Conservation (phyloP, 2,797 vertebrate species). For the Crenichthys baileyi region DNA sequence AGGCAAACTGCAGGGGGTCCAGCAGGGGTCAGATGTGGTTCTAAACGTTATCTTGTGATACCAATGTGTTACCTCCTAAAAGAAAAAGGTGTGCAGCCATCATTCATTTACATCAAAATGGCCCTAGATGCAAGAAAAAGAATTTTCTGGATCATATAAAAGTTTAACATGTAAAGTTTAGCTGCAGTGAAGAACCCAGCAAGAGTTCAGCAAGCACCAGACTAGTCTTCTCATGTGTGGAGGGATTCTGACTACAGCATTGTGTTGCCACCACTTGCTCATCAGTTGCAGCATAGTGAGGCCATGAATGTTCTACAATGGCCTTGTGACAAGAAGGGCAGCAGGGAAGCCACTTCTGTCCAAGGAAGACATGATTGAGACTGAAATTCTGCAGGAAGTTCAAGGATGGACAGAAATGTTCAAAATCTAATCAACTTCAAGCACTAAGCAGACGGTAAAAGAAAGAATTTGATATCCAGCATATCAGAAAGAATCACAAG, state of each 20-base stretch:
- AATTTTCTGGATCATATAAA: background rate
- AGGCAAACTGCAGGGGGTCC: no score
- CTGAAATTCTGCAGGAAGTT: background rate
- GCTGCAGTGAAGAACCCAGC: background rate
- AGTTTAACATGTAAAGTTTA: background rate
- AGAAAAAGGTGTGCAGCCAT: background rate
- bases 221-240: background rate
- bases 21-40: background rate
- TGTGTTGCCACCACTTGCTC: background rate
- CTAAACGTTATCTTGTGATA: background rate
- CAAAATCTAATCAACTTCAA: background rate
- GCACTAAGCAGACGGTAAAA: background rate
- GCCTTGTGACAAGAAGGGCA: background rate
- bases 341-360: no score
- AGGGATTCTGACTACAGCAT: background rate
- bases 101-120: background rate
- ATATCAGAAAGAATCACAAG: background rate
- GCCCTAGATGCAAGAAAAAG: background rate
- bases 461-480: background rate
- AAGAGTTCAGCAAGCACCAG: background rate
- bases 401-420: background rate
- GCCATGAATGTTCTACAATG: background rate
- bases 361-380: background rate
- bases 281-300: background rate
- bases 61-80: background rate